Conservation (phyloP, 1,140 invertebrate species). For the Dermatophagoides farinae region DNA sequence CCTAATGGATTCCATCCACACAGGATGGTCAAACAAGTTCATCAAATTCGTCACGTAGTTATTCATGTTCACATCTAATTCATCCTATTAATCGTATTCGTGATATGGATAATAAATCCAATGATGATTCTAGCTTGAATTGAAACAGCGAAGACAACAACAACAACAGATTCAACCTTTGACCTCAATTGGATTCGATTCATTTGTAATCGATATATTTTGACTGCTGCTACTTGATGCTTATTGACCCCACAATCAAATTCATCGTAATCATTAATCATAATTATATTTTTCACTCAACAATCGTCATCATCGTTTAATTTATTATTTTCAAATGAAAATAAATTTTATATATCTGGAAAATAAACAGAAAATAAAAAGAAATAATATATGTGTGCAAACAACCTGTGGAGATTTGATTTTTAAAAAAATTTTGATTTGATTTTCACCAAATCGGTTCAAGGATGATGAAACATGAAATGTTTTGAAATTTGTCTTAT, state of each 20-base stretch:
- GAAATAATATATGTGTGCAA: no score
- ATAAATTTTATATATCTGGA: no score
- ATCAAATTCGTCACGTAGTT: slow-evolving; percentile 3
- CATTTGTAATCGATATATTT: background rate
- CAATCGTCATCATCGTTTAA: background rate
- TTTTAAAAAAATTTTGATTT: background rate
- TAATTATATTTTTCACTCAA: background rate
- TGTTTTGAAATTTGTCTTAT: no score
- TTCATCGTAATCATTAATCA: background rate
- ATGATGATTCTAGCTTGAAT: background rate
- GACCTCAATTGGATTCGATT: background rate
- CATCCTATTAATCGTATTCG: background rate
- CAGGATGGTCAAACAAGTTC: background rate
- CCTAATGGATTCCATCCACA: no score
- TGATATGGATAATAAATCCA: background rate
- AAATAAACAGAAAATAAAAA: background rate
- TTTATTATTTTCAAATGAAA: no score
- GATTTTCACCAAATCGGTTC: background rate
- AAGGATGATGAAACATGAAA: no score
- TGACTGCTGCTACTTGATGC: background rate
- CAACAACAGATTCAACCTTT: background rate
- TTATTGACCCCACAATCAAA: no score
- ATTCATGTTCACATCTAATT: slow-evolving; percentile 11
- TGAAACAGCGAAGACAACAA: no score
- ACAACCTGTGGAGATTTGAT: no score